Base-by-base conservation (phyloP, 2,113 vertebrate genomes). In the Synodontis membranacea region DNA sequence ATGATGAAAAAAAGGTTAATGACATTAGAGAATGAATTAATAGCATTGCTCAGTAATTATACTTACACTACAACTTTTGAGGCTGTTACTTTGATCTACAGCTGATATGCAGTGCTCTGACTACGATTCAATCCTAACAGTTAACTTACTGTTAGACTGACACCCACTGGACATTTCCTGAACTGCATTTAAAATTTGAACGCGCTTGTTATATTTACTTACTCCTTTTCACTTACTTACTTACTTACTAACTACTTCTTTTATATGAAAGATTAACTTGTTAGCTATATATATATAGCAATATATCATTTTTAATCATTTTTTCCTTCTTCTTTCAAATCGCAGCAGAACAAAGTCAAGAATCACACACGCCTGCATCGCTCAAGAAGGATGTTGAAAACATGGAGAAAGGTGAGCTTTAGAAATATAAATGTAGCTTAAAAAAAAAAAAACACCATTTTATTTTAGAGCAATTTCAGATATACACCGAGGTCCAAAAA, bases 321-420 rank as follows among this genome's bases (percentile, higher is more conserved):
- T 3, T 75, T 21, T 86, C 34, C 1, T 74, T 81, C 12, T 15
- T 1, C 86, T 91, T 88, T 92, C 86, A 19, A 84, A 8, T 42
- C 34, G 34, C 88, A 99, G 97, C 96, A 46, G 97, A 99, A 89
- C 96, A 96, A 89, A 95, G 92, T 5, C 97, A 97, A 94, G 96
- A 97, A 90, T 91, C 95, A 56, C 94, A 91, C 84, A 96, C 97
- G 89, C 96, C 98, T 84, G 96, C 96, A 75, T 94, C 96, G 2
- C 95, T 98, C 75, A 99, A 99, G 93, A 99, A 98, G 91, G 97
- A 98, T 84, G 96, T 99, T 0, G 97, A 97, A 91, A 97, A 96
- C 92, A 99, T 99, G 98, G 98, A 98, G 82, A 99, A 99, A 97
- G 98, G 98, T 99, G 96, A 85, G 83, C 7, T 72, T 34, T 28